Percentiles rank a stretch among this genome's conserved stretches.
These are phyloP conservation scores for Solea solea DNA, from an alignment of 2,113 vertebrate species.

Conservation along the genomic window DNA sequence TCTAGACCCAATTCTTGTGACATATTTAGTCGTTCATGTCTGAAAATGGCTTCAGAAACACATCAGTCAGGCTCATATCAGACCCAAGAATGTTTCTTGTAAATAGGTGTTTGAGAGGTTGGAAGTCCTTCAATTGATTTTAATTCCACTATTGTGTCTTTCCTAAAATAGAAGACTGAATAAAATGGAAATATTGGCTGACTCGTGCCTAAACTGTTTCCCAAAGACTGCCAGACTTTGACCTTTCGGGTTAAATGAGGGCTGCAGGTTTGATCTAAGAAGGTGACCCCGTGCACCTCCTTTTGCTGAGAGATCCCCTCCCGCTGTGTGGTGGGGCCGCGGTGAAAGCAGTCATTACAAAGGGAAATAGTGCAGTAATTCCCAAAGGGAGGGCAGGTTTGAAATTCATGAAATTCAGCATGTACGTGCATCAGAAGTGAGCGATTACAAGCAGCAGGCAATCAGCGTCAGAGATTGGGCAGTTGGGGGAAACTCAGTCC, in stretches of 20 bases:
- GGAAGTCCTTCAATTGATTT: no score
- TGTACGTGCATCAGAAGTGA: constrained; percentile 2
- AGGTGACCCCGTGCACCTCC: constrained; percentile 19
- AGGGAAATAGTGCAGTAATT: background rate
- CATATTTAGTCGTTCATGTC: no score
- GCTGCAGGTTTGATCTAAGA: constrained; percentile 17
- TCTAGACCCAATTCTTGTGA: no score
- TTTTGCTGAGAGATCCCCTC: constrained; percentile 25
- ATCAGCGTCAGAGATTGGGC: constrained; percentile 1
- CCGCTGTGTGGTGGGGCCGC: constrained; percentile 24
- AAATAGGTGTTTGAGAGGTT: no score
- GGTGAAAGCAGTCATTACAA: constrained; percentile 22
- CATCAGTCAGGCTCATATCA: no score
- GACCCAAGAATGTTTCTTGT: no score
- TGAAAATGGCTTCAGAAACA: no score
- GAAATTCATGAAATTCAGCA: constrained; percentile 16
- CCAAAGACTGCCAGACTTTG: background rate
- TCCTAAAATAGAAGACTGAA: background rate
- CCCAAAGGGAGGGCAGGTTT: constrained; percentile 3
- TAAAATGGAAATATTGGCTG: background rate
- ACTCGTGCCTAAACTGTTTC: background rate
- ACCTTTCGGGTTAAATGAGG: constrained; percentile 35
- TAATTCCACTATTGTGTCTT: background rate
- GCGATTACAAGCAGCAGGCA: background rate
- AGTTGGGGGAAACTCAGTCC: background rate